Evolutionary conservation across 1,140 invertebrate species (phyloP), one percentile per base, ranked within the genome.

Genomic region (Drosophila ercepeae): DNA sequence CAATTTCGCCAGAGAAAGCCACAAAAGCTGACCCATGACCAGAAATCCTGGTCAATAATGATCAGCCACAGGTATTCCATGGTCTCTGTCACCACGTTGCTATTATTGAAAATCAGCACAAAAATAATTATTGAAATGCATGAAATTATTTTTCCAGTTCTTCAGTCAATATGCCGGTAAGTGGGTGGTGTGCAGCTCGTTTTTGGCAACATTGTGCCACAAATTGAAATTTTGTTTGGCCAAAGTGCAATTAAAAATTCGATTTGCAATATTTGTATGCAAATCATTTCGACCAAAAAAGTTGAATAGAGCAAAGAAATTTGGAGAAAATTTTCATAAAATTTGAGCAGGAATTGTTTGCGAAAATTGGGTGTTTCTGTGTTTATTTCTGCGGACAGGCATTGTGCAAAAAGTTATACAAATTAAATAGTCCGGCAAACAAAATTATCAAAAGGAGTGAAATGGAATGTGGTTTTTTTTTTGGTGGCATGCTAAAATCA

Each of bases 141-240:
- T 49, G 39, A 45, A 68, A 53, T 44, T 51, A 19, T 44, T 13
- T 13, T 36, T 63, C 16, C 18, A n/a, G 8, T 8, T 14, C 2
- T 16, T 5, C 3, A 2, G 4, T 21, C 2, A 21, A 21, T 21
- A 21, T 21, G 21, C 21, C n/a, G 2, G 27, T 6, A 13, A n/a
- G n/a, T n/a, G n/a, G 4, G 32, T 8, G 13, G 4, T n/a, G 18
- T 44, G 19, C 9, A 25, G 4, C 36, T 39, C 11, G 8, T 52
- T 42, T 32, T 41, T 23, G 46, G 36, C 64, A 27, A 23, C 50
- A 57, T 39, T 45, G 29, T 16, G 67, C 45, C 68, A 36, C 65
- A 74, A 73, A 73, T 73, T 73, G 57, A 63, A 73, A 73, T 73
- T 54, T 72, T 63, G 68, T 73, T 73, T 42, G 64, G 52, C 18